phyloP scores from a whole-genome alignment of 2,113 vertebrate genomes.

The Spermophilus dauricus region DNA sequence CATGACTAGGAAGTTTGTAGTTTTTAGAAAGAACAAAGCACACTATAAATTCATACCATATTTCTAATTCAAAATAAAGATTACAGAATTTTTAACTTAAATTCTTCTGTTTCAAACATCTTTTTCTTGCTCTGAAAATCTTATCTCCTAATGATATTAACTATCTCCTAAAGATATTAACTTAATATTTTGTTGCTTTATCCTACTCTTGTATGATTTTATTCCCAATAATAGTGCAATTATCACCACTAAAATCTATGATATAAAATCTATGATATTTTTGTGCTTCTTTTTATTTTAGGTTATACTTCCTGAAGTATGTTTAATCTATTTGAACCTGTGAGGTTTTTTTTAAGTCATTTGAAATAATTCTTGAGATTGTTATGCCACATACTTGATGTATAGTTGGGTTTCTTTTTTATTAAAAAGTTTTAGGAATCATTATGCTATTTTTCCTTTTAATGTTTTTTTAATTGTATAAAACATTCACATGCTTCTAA shows the following conservation, averaged over 20 bases:
- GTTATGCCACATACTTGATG: not conserved
- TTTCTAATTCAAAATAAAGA: constrained; percentile 6
- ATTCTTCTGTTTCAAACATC: not conserved
- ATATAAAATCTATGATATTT: not conserved
- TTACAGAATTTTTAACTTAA: not conserved
- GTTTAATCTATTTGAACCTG: not conserved
- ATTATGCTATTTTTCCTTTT: not conserved
- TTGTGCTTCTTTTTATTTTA: not conserved
- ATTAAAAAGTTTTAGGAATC: not conserved
- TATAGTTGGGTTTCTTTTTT: not conserved
- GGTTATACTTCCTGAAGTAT: not conserved
- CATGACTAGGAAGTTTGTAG: not conserved
- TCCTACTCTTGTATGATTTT: not conserved
- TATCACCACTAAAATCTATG: not conserved
- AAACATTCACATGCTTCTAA: not conserved
- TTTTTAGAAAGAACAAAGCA: not conserved
- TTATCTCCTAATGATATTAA: not conserved
- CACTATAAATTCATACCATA: not conserved
- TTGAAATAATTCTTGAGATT: not conserved
- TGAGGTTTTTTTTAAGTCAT: not conserved
- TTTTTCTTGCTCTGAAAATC: not conserved
- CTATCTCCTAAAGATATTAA: not conserved
- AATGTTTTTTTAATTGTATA: not conserved
- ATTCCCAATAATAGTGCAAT: constrained; percentile 13
- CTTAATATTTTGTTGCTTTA: constrained; percentile 2